Conservation (phyloP, 2,888 invertebrate genomes). For the Lordiphosa fenestrarum region DNA sequence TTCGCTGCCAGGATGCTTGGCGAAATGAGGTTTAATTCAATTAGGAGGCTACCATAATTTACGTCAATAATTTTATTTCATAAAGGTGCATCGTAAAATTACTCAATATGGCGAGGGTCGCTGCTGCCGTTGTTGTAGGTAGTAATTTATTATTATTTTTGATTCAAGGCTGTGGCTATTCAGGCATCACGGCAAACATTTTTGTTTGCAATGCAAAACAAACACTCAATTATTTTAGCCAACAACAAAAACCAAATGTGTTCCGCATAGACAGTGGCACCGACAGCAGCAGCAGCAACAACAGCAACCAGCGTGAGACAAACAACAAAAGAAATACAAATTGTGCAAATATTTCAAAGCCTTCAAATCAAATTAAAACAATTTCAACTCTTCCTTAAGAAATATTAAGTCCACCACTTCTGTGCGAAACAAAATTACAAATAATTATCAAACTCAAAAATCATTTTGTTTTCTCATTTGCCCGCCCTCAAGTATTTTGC, state of each 20-base stretch:
- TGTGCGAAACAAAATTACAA: conserved; percentile 25
- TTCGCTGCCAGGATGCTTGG: conserved; percentile 38
- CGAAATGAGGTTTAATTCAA: conserved; percentile 62
- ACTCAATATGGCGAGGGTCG: conserved; percentile 55
- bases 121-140: conserved; percentile 22
- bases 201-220: conserved; percentile 24
- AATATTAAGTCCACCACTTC: background rate
- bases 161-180: conserved; percentile 58
- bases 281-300: background rate
- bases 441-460: conserved; percentile 20
- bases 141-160: conserved; percentile 32
- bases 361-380: conserved; percentile 3
- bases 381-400: background rate
- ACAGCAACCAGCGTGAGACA: background rate
- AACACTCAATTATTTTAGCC: conserved; percentile 6
- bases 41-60: conserved; percentile 64
- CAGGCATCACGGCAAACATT: conserved; percentile 59
- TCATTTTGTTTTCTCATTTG: conserved; percentile 28
- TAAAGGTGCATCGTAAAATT: conserved; percentile 50
- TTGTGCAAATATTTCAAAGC: conserved; percentile 9
- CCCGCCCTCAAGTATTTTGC: conserved; percentile 57
- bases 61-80: conserved; percentile 63
- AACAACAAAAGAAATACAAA: conserved; percentile 2
- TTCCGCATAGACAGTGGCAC: conserved; percentile 3
- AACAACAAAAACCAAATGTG: background rate